phyloP scores from a whole-genome alignment of 2,113 vertebrate species.

The Eubucco bourcierii region DNA sequence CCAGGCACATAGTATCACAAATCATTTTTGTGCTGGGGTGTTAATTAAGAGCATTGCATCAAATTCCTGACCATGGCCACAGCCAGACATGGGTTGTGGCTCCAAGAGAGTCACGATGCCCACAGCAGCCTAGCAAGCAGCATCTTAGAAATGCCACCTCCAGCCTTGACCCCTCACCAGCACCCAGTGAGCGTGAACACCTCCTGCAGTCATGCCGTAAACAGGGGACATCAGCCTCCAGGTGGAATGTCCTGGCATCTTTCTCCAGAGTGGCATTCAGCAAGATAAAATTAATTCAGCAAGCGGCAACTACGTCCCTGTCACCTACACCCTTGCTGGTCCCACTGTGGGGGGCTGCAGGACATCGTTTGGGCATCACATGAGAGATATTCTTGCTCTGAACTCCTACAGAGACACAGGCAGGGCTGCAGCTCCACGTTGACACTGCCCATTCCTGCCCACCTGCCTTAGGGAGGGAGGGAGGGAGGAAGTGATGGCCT shows the following conservation, averaged over 20 bases:
- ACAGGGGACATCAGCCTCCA: accelerated
- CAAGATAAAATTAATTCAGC: background rate
- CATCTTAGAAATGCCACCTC: background rate
- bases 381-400: background rate
- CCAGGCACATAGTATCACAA: background rate
- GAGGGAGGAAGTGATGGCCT: accelerated
- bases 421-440: background rate
- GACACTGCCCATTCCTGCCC: background rate
- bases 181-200: accelerated
- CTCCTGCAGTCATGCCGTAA: background rate
- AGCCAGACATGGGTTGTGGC: accelerated
- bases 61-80: background rate
- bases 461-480: background rate
- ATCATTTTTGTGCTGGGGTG: background rate
- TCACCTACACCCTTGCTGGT: background rate
- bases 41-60: background rate
- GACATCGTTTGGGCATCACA: accelerated
- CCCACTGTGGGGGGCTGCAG: background rate
- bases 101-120: background rate
- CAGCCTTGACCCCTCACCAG: accelerated
- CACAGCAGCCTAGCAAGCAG: background rate
- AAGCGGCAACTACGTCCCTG: background rate
- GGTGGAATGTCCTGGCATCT: background rate
- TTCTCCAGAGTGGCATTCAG: accelerated
- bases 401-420: background rate